Evolutionary conservation across 2,888 invertebrate genomes (phyloP).

Genomic region (Nomada ruficornis): DNA sequence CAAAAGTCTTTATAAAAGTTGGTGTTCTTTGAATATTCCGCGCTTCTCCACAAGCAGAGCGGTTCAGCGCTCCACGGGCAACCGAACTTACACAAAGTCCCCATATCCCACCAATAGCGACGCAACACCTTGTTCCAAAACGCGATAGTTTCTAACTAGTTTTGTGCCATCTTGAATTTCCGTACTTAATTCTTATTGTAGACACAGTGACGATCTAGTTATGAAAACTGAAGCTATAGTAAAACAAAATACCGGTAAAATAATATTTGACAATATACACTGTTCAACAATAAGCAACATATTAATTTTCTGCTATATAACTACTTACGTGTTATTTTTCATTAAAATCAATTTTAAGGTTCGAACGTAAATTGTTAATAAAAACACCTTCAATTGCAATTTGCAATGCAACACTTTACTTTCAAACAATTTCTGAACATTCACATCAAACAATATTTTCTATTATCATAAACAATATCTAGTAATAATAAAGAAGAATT

Average conservation of each 20-base stretch:
- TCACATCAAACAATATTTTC: no score
- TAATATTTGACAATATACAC: background rate
- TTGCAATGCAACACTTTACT: background rate
- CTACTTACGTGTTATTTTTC: background rate
- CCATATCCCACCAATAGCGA: no score
- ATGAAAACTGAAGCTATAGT: conserved; percentile 37
- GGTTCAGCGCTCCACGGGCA: no score
- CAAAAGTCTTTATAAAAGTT: no score
- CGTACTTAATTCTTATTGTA: conserved; percentile 7
- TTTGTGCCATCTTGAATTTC: conserved; percentile 47
- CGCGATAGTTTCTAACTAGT: conserved; percentile 13
- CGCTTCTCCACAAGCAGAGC: no score
- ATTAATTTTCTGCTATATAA: conserved; percentile 1
- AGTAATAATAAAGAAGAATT: background rate
- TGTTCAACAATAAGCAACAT: background rate
- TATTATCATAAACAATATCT: background rate
- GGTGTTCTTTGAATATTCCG: no score
- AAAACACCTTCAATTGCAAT: background rate
- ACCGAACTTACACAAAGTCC: no score
- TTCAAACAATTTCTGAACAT: background rate
- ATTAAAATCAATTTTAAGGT: background rate
- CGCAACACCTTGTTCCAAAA: background rate
- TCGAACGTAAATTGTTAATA: background rate
- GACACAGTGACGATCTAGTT: conserved; percentile 29
- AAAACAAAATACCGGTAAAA: conserved; percentile 41